phyloP scores from a whole-genome alignment of 53 echinoderm and acorn worm species.

The Paracentrotus lividus region DNA sequence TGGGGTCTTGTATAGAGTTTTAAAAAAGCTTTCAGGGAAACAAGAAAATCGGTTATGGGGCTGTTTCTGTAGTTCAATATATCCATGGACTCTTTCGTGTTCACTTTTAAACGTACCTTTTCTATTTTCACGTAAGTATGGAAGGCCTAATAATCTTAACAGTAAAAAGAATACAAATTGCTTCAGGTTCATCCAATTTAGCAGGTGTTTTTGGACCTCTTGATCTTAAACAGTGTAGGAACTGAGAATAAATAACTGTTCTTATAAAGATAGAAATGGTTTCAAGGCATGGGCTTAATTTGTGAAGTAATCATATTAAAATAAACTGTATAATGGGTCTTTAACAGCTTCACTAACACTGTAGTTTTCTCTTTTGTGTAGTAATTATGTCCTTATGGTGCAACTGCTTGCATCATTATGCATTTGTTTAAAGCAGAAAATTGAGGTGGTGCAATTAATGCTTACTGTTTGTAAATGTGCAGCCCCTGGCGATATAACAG shows the following conservation, averaged over 20 bases:
- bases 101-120: no score
- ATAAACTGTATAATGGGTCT: no score
- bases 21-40: no score
- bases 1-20: no score
- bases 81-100: no score
- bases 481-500: not conserved
- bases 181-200: not conserved
- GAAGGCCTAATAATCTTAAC: not conserved
- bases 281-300: not conserved
- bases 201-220: not conserved
- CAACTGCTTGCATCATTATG: no score
- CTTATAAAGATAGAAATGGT: not conserved
- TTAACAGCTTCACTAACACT: constrained; percentile 5
- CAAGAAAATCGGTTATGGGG: no score
- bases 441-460: constrained; percentile 22
- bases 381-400: no score
- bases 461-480: constrained; percentile 3
- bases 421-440: not conserved
- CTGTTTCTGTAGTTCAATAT: no score
- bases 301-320: not conserved
- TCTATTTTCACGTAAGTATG: not conserved
- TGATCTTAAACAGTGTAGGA: not conserved
- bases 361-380: not conserved
- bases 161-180: not conserved
- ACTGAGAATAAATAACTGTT: not conserved